phyloP scores from a whole-genome alignment of 1,140 invertebrate species.

The Drosophila pseudoananassae region DNA sequence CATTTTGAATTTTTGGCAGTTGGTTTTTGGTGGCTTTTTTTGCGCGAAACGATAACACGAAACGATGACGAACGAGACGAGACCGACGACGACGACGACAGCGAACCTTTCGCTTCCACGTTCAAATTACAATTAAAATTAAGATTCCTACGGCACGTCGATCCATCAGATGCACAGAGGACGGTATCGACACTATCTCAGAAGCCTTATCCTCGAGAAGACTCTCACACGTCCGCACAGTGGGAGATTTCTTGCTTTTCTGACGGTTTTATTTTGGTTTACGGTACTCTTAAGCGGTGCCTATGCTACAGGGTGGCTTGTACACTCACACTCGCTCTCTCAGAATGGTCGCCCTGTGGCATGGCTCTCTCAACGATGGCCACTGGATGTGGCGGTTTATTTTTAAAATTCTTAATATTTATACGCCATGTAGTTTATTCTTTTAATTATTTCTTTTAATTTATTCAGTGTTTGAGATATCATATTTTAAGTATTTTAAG shows the following conservation, averaged over 20 bases:
- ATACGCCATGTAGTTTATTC: too few species aligned
- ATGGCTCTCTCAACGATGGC: not conserved
- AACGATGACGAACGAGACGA: slow-evolving; percentile 31
- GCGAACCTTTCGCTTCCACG: slow-evolving; percentile 20
- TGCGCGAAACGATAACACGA: slow-evolving; percentile 41
- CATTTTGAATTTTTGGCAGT: slow-evolving; percentile 58
- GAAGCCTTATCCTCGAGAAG: not conserved
- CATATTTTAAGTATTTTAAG: too few species aligned
- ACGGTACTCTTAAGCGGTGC: not conserved
- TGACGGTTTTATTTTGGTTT: not conserved
- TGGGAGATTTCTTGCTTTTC: not conserved
- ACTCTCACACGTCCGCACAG: not conserved
- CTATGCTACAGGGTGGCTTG: not conserved
- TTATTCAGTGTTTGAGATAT: too few species aligned
- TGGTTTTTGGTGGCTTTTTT: slow-evolving; percentile 17
- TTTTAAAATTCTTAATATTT: not conserved
- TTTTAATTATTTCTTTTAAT: too few species aligned
- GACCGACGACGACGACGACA: slow-evolving; percentile 34
- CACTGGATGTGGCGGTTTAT: not conserved
- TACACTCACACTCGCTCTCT: not conserved
- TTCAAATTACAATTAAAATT: not conserved
- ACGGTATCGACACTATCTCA: not conserved
- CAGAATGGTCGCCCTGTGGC: not conserved
- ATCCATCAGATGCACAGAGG: not conserved
- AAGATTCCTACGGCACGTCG: not conserved